Evolutionary conservation across 2,113 vertebrate species (phyloP).

Genomic region (Arothron firmamentum): DNA sequence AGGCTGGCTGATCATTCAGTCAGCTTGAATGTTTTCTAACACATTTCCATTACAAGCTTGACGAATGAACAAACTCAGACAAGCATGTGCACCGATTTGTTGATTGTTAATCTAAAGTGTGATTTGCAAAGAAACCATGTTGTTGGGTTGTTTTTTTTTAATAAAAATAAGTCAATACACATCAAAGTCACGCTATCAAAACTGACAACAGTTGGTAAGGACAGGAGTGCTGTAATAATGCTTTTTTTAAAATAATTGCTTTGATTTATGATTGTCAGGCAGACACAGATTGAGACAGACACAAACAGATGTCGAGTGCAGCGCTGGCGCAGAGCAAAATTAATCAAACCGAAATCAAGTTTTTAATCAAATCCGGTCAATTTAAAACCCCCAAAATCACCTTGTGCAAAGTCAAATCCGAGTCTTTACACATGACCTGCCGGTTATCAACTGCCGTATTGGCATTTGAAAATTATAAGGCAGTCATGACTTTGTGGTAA

Average conservation of each 20-base stretch:
- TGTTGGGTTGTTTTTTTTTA: too few relatives aligned
- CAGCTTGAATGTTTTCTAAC: neutral
- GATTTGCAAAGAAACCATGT: too few relatives aligned
- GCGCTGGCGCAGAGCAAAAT: conserved; percentile 21
- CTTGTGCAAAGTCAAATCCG: conserved; percentile 29
- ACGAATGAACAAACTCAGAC: conserved; percentile 7
- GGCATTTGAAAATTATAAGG: conserved; percentile 30
- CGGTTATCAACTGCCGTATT: conserved; percentile 25
- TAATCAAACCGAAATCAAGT: conserved; percentile 44
- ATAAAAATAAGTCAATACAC: too few relatives aligned
- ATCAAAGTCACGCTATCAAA: too few relatives aligned
- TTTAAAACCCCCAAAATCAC: conserved; percentile 21
- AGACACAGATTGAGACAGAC: neutral
- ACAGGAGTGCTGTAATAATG: too few relatives aligned
- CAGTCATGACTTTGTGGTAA: conserved; percentile 46
- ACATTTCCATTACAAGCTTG: neutral
- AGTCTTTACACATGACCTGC: conserved; percentile 28
- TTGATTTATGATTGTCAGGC: neutral
- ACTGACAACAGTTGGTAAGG: too few relatives aligned
- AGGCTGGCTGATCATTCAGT: neutral
- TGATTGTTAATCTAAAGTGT: too few relatives aligned
- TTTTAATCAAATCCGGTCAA: conserved; percentile 43
- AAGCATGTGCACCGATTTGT: neutral
- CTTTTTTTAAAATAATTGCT: neutral
- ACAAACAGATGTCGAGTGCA: conserved; percentile 18